phyloP scores from a whole-genome alignment of 2,888 invertebrate species.

The Cephus rjabovi region DNA sequence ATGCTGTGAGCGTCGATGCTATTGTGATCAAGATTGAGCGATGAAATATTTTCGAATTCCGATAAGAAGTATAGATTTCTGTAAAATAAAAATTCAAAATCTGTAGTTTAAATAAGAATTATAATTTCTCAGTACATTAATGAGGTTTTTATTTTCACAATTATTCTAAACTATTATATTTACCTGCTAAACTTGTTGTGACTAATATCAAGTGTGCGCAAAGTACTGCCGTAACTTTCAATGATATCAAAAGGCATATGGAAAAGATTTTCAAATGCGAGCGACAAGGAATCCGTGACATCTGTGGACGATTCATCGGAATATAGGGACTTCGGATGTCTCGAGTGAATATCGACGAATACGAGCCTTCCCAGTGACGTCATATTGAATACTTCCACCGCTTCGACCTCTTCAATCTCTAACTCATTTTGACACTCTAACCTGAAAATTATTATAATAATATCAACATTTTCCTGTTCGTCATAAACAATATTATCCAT shows the following conservation, averaged over 20 bases:
- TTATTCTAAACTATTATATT: slow-evolving; percentile 12
- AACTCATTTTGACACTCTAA: slow-evolving; percentile 36
- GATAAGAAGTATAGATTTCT: slow-evolving; percentile 81
- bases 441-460: slow-evolving; percentile 25
- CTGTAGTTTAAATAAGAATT: background rate
- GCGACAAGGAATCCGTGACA: slow-evolving; percentile 48
- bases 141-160: background rate
- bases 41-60: slow-evolving; percentile 79
- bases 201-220: slow-evolving; percentile 57
- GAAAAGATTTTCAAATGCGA: slow-evolving; percentile 59
- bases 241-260: slow-evolving; percentile 60
- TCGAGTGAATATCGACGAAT: slow-evolving; percentile 56
- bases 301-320: slow-evolving; percentile 39
- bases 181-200: slow-evolving; percentile 61
- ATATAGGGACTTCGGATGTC: slow-evolving; percentile 41
- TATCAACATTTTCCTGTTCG: background rate
- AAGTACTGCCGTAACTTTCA: slow-evolving; percentile 48
- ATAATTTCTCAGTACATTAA: background rate
- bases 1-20: slow-evolving; percentile 76
- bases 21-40: slow-evolving; percentile 86
- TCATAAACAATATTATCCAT: background rate
- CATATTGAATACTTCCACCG: slow-evolving; percentile 54
- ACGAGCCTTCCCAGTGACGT: slow-evolving; percentile 60
- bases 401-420: slow-evolving; percentile 42
- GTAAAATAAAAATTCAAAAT: slow-evolving; percentile 17